Base-by-base conservation (phyloP, 2,888 invertebrate genomes). In the Tetragonula carbonaria region DNA sequence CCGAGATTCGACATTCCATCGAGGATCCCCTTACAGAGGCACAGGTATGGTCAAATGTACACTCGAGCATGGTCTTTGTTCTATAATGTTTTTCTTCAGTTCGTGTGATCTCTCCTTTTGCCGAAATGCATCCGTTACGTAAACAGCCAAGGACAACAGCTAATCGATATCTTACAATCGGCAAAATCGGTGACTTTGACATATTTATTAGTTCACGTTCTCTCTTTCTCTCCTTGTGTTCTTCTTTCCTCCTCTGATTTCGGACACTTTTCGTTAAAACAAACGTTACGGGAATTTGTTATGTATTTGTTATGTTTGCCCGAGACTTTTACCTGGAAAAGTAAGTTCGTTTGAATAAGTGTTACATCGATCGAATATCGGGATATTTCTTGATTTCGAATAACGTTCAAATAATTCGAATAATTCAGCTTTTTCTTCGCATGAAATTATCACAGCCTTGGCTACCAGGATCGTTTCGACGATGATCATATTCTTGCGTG, bases 81-180 rank as follows among this genome's bases (percentile, higher is more conserved):
- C 38, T 28, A 21, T 28, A 28, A 62, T 50, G 28, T 28, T 4
- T 28, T 11, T 28, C 13, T 18, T 28, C 18, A 13, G 53, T 78
- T 23, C 62, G 11, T 8, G 23, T 21, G 45, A 45, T n/a, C 18
- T 14, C 18, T 66, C 67, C 2, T 23, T 28, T 21, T 3, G 2
- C 4, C 23, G 21, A 28, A 38, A 65, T 21, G 6, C 53, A 59
- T 63, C 18, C n/a, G n/a, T 55, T 68, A 68, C 75, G 79, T 75
- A 79, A 75, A 68, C 75, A 75, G 76, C 67, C 67, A 75, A 75
- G 76, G 76, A 79, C 79, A 23, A 23, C 23, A 23, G 66, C 23
- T 59, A 68, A 76, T 59, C 76, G 18, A 38, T 33, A 45, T 74
- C 13, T 14, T 23, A 62, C 5, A 51, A 50, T 55, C 4, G 63